Conservation (phyloP, 2,888 invertebrate genomes). For the Diaphora mendica region DNA sequence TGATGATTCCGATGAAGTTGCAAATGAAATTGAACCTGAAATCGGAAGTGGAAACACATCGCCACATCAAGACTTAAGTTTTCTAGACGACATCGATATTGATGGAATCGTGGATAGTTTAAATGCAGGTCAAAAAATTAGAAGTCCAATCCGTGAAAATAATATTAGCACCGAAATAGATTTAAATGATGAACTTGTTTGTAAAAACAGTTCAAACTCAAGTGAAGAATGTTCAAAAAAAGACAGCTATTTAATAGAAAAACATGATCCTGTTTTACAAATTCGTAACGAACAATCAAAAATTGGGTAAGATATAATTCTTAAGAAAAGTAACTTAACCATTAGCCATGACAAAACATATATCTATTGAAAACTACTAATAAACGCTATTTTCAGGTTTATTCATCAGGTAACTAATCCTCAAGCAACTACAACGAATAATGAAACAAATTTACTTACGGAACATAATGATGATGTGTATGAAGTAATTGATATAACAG, state of each 20-base stretch:
- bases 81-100: constrained; percentile 73
- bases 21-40: constrained; percentile 28
- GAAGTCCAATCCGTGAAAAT: constrained; percentile 10
- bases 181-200: background rate
- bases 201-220: background rate
- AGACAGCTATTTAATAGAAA: background rate
- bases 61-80: constrained; percentile 63
- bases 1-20: constrained; percentile 40
- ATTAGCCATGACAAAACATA: background rate
- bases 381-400: constrained; percentile 10
- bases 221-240: background rate
- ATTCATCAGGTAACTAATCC: background rate
- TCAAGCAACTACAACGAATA: background rate
- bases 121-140: constrained; percentile 26
- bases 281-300: background rate
- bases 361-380: background rate
- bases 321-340: background rate
- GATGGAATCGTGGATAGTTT: constrained; percentile 73
- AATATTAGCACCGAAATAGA: background rate
- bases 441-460: background rate
- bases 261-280: background rate
- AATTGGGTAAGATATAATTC: constrained; percentile 10
- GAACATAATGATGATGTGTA: constrained; percentile 21
- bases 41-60: constrained; percentile 30
- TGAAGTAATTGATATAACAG: constrained; percentile 24